These are phyloP conservation scores for Equus przewalskii DNA, from an alignment of 2,113 vertebrate genomes.

Conservation along the genomic window DNA sequence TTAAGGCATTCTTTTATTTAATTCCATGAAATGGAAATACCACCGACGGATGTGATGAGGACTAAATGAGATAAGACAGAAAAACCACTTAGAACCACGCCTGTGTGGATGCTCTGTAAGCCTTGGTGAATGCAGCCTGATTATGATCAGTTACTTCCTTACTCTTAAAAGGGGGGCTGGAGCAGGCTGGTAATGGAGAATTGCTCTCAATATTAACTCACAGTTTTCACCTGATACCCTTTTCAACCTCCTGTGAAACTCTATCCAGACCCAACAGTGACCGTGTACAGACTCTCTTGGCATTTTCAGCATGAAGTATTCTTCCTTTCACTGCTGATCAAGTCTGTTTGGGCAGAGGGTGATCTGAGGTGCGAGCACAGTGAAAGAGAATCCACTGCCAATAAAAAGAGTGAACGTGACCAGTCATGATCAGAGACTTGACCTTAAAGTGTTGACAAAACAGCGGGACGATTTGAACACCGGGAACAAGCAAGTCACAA, in stretches of 20 bases:
- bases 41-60: not conserved
- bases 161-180: not conserved
- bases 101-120: constrained; percentile 13
- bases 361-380: not conserved
- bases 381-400: not conserved
- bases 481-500: not conserved
- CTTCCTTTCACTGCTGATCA: not conserved
- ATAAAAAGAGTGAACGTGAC: not conserved
- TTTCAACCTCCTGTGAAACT: constrained; percentile 51
- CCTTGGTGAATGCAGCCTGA: not conserved
- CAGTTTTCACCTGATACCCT: constrained; percentile 34
- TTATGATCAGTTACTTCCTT: constrained; percentile 62
- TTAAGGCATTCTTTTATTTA: constrained; percentile 56
- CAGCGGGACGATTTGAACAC: not conserved
- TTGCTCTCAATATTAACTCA: constrained; percentile 31
- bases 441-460: not conserved
- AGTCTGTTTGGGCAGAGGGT: not conserved
- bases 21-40: constrained; percentile 50
- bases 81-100: constrained; percentile 41
- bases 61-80: constrained; percentile 55
- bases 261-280: not conserved
- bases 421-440: not conserved
- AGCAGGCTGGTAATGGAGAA: constrained; percentile 28
- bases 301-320: not conserved
- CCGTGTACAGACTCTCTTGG: not conserved